phyloP scores from a whole-genome alignment of 2,888 invertebrate genomes.

The Lottia scabra region DNA sequence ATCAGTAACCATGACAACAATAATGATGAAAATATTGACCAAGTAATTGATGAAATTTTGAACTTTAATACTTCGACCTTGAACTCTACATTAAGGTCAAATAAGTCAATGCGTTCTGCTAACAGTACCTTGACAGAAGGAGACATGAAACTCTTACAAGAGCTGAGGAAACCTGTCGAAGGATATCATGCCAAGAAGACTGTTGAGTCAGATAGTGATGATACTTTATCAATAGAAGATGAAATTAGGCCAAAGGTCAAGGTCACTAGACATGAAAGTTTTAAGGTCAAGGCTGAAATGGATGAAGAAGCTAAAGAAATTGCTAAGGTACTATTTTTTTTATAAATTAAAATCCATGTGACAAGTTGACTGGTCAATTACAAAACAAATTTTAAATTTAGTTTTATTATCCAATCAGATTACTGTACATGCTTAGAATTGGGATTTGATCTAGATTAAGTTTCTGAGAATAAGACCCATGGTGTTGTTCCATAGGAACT shows the following conservation, averaged over 20 bases:
- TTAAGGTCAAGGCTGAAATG: slow-evolving; percentile 42
- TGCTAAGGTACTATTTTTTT: slow-evolving; percentile 37
- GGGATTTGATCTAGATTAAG: no score
- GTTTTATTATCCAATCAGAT: no score
- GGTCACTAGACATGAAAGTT: slow-evolving; percentile 44
- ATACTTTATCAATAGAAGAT: slow-evolving; percentile 32
- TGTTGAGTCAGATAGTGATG: slow-evolving; percentile 18
- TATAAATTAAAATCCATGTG: no score
- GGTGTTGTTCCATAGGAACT: no score
- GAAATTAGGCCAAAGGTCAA: slow-evolving; percentile 50
- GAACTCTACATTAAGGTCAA: slow-evolving; percentile 41
- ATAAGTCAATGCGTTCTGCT: slow-evolving; percentile 32
- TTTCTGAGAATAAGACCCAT: no score
- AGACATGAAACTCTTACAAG: slow-evolving; percentile 43
- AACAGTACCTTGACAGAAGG: slow-evolving; percentile 53
- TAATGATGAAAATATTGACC: slow-evolving; percentile 49
- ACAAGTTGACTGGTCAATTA: no score
- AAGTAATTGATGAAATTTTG: slow-evolving; percentile 63
- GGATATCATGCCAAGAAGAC: slow-evolving; percentile 48
- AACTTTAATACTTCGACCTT: slow-evolving; percentile 45
- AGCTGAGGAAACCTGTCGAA: slow-evolving; percentile 40
- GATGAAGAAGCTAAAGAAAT: slow-evolving; percentile 50
- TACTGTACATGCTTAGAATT: no score
- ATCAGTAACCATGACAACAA: neutral
- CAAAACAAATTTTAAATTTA: no score